phyloP scores from a whole-genome alignment of 2,797 vertebrate genomes.

The Intellagama lesueurii region DNA sequence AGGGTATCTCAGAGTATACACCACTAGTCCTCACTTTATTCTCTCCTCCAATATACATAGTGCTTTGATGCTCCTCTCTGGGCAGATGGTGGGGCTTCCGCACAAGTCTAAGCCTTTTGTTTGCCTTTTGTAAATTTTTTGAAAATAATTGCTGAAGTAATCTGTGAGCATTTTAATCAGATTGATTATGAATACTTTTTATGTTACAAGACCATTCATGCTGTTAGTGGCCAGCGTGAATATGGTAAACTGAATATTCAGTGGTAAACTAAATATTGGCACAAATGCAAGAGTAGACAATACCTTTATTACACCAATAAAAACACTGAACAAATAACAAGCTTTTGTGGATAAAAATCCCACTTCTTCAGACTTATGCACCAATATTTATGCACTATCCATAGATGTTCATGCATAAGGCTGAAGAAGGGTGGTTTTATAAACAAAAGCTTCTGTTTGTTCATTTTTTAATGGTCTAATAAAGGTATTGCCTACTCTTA shows the following conservation, averaged over 20 bases:
- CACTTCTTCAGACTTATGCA: too few species aligned
- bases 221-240: neutral
- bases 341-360: too few species aligned
- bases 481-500: too few species aligned
- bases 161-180: slow-evolving; percentile 51
- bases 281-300: too few species aligned
- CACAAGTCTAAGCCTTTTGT: slow-evolving; percentile 10
- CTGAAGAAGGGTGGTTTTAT: too few species aligned
- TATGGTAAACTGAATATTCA: slow-evolving; percentile 26
- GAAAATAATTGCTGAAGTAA: slow-evolving; percentile 28
- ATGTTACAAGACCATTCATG: slow-evolving; percentile 35
- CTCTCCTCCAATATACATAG: neutral
- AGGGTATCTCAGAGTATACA: neutral
- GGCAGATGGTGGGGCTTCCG: neutral
- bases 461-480: too few species aligned
- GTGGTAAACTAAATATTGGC: neutral
- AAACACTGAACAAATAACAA: too few species aligned
- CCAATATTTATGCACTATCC: too few species aligned
- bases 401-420: too few species aligned
- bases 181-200: slow-evolving; percentile 52
- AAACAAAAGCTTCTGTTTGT: too few species aligned
- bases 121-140: slow-evolving; percentile 44
- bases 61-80: neutral
- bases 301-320: too few species aligned
- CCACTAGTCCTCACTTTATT: neutral